Conservation (phyloP, 1,140 invertebrate species). For the Diabrotica undecimpunctata region DNA sequence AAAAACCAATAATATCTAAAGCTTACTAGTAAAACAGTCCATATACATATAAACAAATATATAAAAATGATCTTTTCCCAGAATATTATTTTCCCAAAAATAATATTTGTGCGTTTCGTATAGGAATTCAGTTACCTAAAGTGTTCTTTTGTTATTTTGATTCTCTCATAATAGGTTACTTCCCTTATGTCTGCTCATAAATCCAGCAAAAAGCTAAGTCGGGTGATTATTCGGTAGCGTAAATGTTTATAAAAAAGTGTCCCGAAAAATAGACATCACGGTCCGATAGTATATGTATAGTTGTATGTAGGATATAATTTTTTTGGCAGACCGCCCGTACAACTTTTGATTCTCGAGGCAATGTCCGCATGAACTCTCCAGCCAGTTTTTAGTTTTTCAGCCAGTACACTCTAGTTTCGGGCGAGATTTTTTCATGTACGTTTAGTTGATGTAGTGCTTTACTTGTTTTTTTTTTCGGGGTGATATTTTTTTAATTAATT, state of each 20-base stretch:
- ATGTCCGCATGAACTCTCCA: constrained; percentile 1
- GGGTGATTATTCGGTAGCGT: not conserved
- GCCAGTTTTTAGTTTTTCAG: not conserved
- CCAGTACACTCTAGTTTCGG: constrained; percentile 1
- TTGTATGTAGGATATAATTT: not conserved
- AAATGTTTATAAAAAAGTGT: not conserved
- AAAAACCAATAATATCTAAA: no score
- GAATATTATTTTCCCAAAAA: no score
- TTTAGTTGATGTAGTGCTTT: not conserved
- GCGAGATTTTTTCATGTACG: not conserved
- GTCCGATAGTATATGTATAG: not conserved
- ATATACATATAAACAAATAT: no score
- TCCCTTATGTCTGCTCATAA: no score
- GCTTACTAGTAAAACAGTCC: no score
- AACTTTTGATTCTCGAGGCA: constrained; percentile 2
- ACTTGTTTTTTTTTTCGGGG: not conserved
- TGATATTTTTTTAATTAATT: not conserved
- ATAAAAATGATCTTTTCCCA: no score
- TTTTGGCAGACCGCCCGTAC: not conserved
- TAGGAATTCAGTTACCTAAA: no score
- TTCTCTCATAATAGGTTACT: no score
- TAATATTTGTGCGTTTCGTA: no score
- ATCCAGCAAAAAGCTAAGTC: no score
- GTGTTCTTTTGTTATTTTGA: no score
- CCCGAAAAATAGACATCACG: not conserved